Percentiles rank a stretch among this genome's conserved stretches.
Evolutionary conservation across 2,888 invertebrate species (phyloP).

Genomic region (Aleiodes testaceus): DNA sequence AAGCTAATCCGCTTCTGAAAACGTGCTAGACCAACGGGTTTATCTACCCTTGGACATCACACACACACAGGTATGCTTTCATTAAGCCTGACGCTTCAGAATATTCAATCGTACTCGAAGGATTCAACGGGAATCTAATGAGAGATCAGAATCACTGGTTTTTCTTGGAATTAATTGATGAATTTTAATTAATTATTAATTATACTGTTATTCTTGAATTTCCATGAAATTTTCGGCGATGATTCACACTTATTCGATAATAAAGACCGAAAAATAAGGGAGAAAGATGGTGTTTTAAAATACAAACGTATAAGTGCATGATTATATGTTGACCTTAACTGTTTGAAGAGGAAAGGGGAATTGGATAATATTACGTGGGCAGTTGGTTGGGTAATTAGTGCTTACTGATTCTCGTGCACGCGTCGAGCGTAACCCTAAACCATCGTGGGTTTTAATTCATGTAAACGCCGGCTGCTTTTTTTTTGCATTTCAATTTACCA

Average conservation of each 20-base stretch:
- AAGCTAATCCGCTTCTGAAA: conserved; percentile 24
- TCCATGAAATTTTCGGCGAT: not conserved
- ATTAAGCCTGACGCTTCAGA: no score
- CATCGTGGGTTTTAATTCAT: conserved; percentile 24
- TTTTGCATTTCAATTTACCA: conserved; percentile 18
- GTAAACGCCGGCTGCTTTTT: conserved; percentile 15
- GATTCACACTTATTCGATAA: conserved; percentile 9
- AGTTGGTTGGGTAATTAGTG: conserved; percentile 31
- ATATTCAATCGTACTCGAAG: no score
- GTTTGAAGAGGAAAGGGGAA: not conserved
- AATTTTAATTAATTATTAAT: no score
- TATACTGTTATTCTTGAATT: not conserved
- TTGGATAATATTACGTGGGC: conserved; percentile 26
- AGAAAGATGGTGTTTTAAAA: not conserved
- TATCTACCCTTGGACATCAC: conserved; percentile 30
- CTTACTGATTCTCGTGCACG: conserved; percentile 25
- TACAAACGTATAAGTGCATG: conserved; percentile 23
- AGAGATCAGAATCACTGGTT: no score
- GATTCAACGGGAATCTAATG: no score
- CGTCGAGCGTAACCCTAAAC: conserved; percentile 31
- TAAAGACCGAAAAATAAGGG: not conserved
- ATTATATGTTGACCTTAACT: conserved; percentile 20
- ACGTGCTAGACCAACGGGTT: conserved; percentile 29
- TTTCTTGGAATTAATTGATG: no score
- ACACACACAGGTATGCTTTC: no score